Evolutionary conservation across 1,140 invertebrate species (phyloP).

Genomic region (Brachionus manjavacas): DNA sequence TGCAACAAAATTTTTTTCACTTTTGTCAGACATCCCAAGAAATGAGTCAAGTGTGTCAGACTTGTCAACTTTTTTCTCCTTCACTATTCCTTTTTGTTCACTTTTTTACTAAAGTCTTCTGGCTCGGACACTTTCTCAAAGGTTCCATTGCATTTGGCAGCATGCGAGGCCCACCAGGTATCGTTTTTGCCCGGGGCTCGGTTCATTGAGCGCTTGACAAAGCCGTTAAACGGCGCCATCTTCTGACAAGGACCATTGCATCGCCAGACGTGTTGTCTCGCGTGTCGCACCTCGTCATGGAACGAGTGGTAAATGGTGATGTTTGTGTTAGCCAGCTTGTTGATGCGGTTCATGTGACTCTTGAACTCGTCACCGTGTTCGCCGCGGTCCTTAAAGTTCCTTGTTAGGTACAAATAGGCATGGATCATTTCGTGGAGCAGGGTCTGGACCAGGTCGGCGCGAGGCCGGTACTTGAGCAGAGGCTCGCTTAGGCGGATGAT

Average conservation of each 20-base stretch:
- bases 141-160: constrained; percentile 62
- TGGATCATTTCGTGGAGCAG: constrained; percentile 99
- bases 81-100: neutral
- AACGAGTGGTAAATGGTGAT: constrained; percentile 85
- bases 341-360: constrained; percentile 86
- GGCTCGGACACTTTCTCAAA: constrained; percentile 37
- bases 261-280: constrained; percentile 85
- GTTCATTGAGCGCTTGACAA: constrained; percentile 63
- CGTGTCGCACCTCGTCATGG: constrained; percentile 77
- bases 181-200: constrained; percentile 79
- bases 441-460: constrained; percentile 89
- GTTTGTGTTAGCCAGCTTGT: constrained; percentile 75
- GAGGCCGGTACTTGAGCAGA: constrained; percentile 78
- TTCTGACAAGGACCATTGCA: constrained; percentile 81
- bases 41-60: neutral
- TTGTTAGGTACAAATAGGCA: constrained; percentile 84
- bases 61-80: constrained; percentile 4
- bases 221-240: constrained; percentile 76
- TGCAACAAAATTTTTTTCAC: neutral
- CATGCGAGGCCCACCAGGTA: constrained; percentile 80
- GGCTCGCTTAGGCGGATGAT: constrained; percentile 74
- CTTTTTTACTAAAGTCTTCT: neutral
- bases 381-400: constrained; percentile 73
- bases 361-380: constrained; percentile 91
- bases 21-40: neutral